Evolutionary conservation across 1,140 invertebrate genomes (phyloP).

Genomic region (Centruroides vittatus): DNA sequence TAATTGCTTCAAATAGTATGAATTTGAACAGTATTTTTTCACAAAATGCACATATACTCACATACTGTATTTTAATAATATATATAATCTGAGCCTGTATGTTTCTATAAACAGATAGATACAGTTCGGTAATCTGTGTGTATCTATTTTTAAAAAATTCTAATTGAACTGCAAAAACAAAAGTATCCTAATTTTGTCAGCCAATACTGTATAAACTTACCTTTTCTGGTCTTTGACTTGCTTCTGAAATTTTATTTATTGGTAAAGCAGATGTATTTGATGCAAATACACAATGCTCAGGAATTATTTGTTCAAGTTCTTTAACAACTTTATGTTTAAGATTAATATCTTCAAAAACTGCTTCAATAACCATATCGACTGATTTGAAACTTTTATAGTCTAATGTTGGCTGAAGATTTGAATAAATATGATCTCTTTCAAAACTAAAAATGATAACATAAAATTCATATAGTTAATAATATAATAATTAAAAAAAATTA

Average conservation of each 20-base stretch:
- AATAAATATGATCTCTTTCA: slow-evolving; percentile 61
- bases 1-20: too few relatives aligned
- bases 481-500: too few relatives aligned
- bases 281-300: slow-evolving; percentile 84
- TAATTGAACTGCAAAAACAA: too few relatives aligned
- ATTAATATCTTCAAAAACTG: slow-evolving; percentile 93
- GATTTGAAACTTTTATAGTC: slow-evolving; percentile 75
- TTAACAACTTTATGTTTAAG: slow-evolving; percentile 91
- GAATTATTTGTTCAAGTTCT: slow-evolving; percentile 77
- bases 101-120: too few relatives aligned
- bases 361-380: slow-evolving; percentile 93
- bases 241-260: slow-evolving; percentile 86
- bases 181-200: too few relatives aligned
- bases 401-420: slow-evolving; percentile 64
- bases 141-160: too few relatives aligned
- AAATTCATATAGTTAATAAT: too few relatives aligned
- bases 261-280: slow-evolving; percentile 97
- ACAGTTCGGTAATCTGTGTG: too few relatives aligned
- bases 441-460: slow-evolving; percentile 34
- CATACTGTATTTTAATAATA: too few relatives aligned
- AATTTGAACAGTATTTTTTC: too few relatives aligned
- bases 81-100: too few relatives aligned
- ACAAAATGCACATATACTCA: too few relatives aligned
- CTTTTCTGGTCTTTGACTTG: slow-evolving; percentile 83
- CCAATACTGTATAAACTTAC: slow-evolving; percentile 37